phyloP scores from a whole-genome alignment of 2,113 vertebrate genomes.

The Orientallactaga bullata region DNA sequence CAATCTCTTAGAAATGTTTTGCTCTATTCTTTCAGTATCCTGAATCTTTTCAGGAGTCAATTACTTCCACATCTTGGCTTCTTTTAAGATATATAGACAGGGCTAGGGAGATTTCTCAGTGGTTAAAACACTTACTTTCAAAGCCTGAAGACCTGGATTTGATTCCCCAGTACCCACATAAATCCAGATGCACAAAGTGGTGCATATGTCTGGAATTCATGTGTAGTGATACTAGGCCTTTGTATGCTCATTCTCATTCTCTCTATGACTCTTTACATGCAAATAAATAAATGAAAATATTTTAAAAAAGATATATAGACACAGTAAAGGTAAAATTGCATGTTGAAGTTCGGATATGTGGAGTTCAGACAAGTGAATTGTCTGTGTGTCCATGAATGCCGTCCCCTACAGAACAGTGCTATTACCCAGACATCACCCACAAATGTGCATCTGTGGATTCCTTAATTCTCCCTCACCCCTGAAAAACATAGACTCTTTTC shows the following conservation, averaged over 20 bases:
- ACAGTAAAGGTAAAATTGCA: background rate
- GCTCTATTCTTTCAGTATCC: background rate
- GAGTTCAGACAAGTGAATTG: background rate
- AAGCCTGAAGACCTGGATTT: no score
- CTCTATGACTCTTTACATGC: no score
- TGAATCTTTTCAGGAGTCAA: background rate
- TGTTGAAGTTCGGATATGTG: background rate
- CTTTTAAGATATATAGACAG: background rate
- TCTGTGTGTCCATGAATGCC: background rate
- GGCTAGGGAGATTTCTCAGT: no score
- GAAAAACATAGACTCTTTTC: background rate
- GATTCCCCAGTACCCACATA: no score
- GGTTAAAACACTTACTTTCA: no score
- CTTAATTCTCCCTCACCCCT: accelerated
- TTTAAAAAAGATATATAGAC: background rate
- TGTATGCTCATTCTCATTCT: no score
- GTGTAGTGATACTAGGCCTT: no score
- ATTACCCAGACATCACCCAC: background rate
- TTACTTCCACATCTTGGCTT: background rate
- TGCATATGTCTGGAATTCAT: no score
- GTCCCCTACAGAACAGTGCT: background rate
- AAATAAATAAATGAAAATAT: no score
- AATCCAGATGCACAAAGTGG: no score
- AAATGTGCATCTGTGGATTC: background rate
- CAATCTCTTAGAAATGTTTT: background rate